Evolutionary conservation across 1,140 invertebrate genomes (phyloP).

Genomic region (Lanistes nyassanus): DNA sequence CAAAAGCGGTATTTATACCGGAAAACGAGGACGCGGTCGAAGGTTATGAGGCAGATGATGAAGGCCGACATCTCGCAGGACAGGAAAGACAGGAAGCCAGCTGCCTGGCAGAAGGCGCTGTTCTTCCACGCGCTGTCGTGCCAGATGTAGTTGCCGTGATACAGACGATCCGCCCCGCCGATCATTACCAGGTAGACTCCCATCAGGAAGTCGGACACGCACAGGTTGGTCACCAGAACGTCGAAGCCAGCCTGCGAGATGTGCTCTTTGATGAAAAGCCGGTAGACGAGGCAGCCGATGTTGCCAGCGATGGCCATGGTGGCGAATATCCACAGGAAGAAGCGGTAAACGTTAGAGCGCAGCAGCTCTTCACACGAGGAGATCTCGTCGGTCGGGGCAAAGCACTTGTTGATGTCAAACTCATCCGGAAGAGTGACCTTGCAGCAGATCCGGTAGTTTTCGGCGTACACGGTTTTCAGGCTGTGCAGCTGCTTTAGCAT

Average conservation of each 20-base stretch:
- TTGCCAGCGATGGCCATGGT: slow-evolving; percentile 41
- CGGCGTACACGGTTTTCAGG: slow-evolving; percentile 30
- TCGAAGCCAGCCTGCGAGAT: slow-evolving; percentile 33
- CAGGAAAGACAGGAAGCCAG: slow-evolving; percentile 48
- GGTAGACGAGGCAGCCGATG: slow-evolving; percentile 37
- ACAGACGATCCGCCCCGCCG: slow-evolving; percentile 44
- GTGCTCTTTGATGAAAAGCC: slow-evolving; percentile 19
- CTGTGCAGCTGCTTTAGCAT: slow-evolving; percentile 33
- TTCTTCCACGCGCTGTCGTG: slow-evolving; percentile 46
- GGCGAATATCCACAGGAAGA: slow-evolving; percentile 41
- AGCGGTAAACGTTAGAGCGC: slow-evolving; percentile 26
- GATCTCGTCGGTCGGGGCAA: slow-evolving; percentile 34
- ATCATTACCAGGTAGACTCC: slow-evolving; percentile 58
- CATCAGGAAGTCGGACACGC: slow-evolving; percentile 55
- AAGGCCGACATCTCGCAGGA: slow-evolving; percentile 50
- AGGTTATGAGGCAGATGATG: slow-evolving; percentile 50
- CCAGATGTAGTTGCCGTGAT: slow-evolving; percentile 46
- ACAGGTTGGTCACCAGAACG: slow-evolving; percentile 47
- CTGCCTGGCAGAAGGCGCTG: slow-evolving; percentile 43
- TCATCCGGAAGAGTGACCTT: slow-evolving; percentile 14
- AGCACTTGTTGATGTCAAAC: slow-evolving; percentile 33
- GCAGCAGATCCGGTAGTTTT: slow-evolving; percentile 42
- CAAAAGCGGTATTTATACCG: neutral
- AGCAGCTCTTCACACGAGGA: slow-evolving; percentile 46
- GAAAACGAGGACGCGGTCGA: slow-evolving; percentile 49